These are phyloP conservation scores for Morphnarchus princeps DNA, from an alignment of 2,113 vertebrate species.

Conservation along the genomic window DNA sequence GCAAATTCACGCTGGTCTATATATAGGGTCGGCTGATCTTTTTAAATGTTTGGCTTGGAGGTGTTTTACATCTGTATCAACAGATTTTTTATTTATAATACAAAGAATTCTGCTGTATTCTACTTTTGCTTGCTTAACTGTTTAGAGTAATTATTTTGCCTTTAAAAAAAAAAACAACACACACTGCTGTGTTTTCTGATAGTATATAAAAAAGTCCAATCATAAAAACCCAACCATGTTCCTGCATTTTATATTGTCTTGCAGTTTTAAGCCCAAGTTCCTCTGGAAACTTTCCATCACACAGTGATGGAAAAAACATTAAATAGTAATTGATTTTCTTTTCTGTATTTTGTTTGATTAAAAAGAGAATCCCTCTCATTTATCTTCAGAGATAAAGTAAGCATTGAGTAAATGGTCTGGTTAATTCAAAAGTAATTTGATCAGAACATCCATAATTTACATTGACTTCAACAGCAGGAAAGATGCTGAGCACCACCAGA, in stretches of 20 bases:
- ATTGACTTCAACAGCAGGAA: constrained; percentile 5
- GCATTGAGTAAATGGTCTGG: constrained; percentile 26
- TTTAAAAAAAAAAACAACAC: not conserved
- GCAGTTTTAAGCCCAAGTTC: not conserved
- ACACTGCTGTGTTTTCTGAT: not conserved
- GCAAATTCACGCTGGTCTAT: constrained; percentile 43
- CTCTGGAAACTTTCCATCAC: constrained; percentile 12
- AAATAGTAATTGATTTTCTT: constrained; percentile 49
- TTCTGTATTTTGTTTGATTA: constrained; percentile 43
- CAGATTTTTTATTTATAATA: not conserved
- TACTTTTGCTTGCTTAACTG: not conserved
- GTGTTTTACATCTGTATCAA: not conserved
- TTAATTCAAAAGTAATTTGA: constrained; percentile 54
- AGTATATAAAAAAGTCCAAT: not conserved
- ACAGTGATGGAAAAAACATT: constrained; percentile 6
- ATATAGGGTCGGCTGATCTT: not conserved
- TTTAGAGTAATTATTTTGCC: not conserved
- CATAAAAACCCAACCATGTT: not conserved
- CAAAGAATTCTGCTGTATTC: not conserved
- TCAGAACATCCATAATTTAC: constrained; percentile 41
- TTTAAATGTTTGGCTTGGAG: not conserved
- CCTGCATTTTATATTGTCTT: not conserved
- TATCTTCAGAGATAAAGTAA: constrained; percentile 27
- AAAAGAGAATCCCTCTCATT: constrained; percentile 29
- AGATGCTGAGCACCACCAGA: not conserved